phyloP scores from a whole-genome alignment of 2,888 invertebrate genomes.

The Petrolisthes manimaculis region DNA sequence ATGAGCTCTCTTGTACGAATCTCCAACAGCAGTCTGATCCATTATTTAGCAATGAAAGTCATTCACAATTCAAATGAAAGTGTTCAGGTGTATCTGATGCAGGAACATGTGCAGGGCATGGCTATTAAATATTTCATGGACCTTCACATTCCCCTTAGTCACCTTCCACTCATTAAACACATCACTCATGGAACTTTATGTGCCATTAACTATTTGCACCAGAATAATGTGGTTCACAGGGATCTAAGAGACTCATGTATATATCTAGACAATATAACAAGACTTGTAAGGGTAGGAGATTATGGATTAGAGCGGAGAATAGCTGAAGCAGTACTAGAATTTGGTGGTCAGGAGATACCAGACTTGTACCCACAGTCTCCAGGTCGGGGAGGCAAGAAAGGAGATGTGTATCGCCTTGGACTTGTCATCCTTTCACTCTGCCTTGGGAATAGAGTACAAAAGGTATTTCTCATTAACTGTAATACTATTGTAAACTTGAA shows the following conservation, averaged over 20 bases:
- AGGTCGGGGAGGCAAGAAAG: constrained; percentile 76
- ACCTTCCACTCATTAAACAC: constrained; percentile 31
- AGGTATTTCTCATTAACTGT: constrained; percentile 67
- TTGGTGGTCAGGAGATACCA: constrained; percentile 33
- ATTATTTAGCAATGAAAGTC: constrained; percentile 80
- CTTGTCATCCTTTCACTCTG: constrained; percentile 78
- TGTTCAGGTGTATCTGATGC: constrained; percentile 67
- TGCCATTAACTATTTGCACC: constrained; percentile 84
- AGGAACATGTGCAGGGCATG: constrained; percentile 72
- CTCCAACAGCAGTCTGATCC: constrained; percentile 80
- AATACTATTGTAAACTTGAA: too few species aligned
- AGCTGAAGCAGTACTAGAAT: constrained; percentile 50
- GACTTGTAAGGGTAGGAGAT: constrained; percentile 69
- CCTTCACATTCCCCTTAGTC: constrained; percentile 68
- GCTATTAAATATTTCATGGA: constrained; percentile 74
- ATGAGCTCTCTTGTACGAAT: constrained; percentile 79
- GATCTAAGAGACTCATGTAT: constrained; percentile 77
- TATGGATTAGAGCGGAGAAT: constrained; percentile 57
- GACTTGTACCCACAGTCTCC: constrained; percentile 70
- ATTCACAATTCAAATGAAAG: constrained; percentile 68
- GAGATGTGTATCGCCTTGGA: constrained; percentile 82
- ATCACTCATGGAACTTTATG: constrained; percentile 81
- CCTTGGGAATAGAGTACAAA: constrained; percentile 73
- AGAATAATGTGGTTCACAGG: constrained; percentile 85
- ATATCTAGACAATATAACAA: constrained; percentile 68